These are phyloP conservation scores for Isotomurus palustris DNA, from an alignment of 2,888 invertebrate species.

Conservation along the genomic window DNA sequence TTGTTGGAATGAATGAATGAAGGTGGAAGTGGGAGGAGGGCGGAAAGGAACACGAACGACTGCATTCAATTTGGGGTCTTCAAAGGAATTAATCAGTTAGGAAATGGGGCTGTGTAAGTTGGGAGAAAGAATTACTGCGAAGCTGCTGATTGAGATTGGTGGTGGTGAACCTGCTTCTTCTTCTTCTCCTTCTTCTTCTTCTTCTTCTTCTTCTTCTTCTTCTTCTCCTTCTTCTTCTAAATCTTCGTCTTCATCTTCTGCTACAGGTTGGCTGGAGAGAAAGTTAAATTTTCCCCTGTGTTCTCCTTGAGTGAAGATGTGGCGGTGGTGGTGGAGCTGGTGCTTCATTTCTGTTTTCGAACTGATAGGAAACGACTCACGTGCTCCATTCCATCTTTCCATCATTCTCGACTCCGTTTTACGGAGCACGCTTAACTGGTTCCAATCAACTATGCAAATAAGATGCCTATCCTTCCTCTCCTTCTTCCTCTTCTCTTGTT, in stretches of 20 bases:
- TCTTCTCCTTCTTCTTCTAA: slow-evolving; percentile 5
- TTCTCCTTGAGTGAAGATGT: not conserved
- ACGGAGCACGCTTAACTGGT: slow-evolving; percentile 44
- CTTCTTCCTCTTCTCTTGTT: not conserved
- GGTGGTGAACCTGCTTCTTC: not conserved
- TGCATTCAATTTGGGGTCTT: no score
- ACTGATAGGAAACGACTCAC: slow-evolving; percentile 32
- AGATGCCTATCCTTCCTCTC: slow-evolving; percentile 13
- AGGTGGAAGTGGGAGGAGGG: not conserved
- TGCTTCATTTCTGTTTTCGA: not conserved
- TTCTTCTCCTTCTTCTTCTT: slow-evolving; percentile 5
- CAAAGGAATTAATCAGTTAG: no score
- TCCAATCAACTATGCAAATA: slow-evolving; percentile 47
- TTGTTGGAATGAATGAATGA: no score
- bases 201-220: slow-evolving; percentile 9
- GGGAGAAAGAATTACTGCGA: no score
- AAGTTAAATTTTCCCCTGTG: not conserved
- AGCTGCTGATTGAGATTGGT: not conserved
- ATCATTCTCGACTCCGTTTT: slow-evolving; percentile 23
- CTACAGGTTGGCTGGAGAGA: not conserved
- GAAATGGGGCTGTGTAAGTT: no score
- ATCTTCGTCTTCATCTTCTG: not conserved
- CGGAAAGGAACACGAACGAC: no score
- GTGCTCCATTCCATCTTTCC: slow-evolving; percentile 41
- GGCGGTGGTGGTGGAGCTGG: not conserved